Evolutionary conservation across 1,140 invertebrate genomes (phyloP), one percentile per base, ranked within the genome.

Genomic region (Trichonephila clavipes): DNA sequence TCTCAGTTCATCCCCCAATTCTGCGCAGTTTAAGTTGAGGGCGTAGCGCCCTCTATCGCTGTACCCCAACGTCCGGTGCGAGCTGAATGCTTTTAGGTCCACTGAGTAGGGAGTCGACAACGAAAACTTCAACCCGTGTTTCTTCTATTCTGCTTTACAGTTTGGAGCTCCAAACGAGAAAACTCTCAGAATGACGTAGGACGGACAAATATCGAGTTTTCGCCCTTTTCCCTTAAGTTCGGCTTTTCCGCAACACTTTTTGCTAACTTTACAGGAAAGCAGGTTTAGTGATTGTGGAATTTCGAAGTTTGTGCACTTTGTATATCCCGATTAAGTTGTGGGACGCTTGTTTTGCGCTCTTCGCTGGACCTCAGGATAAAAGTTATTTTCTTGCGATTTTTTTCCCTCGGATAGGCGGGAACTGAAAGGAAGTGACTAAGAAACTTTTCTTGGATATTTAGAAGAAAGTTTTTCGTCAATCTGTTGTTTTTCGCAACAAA

Each of bases 21-120:
- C 92, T 93, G 92, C 92, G 92, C 92, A 93, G 92, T 88, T 93
- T 93, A 93, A 93, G 92, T 82, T 34, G 51, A 51, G 51, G n/a
- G 18, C 24, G 90, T 21, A 93, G 92, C 92, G 92, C 92, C 92
- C 64, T 72, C 92, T 93, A 88, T n/a, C 85, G 92, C 24, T 21
- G 34, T 44, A 59, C 59, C 44, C 58, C 21, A 93, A 93, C 66
- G 92, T 93, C 92, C 92, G 92, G 92, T 82, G 59, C 62, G 85
- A 64, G 66, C 66, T 72, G 85, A 87, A 87, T 24, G 69, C 86
- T 61, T 88, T 93, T 59, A 59, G 69, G n/a, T 72, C 34, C 86
- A 87, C 85, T 44, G 92, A 88, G 86, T 88, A 93, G 92, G 86
- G 92, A 88, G 92, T 88, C 82, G 92, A 93, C 92, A 34, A 24